Evolutionary conservation across 2,113 vertebrate species (phyloP).

Genomic region (Stegastes partitus): DNA sequence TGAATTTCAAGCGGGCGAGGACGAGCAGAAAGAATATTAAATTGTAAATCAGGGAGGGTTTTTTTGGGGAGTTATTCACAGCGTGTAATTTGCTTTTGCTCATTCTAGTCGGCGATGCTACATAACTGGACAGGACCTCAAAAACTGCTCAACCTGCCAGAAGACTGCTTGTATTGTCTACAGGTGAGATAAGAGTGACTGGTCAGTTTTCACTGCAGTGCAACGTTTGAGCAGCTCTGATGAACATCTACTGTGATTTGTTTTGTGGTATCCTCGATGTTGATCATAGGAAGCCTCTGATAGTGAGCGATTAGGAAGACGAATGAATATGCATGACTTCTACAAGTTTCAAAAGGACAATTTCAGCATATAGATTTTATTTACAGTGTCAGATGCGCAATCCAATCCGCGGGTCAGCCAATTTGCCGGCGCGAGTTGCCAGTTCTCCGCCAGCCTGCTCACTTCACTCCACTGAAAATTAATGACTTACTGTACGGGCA

Average conservation of each 20-base stretch:
- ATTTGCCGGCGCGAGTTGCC: constrained; percentile 39
- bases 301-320: constrained; percentile 1
- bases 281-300: background rate
- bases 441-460: constrained; percentile 13
- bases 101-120: constrained; percentile 63
- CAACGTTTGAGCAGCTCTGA: constrained; percentile 7
- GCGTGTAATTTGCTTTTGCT: constrained; percentile 19
- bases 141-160: constrained; percentile 83
- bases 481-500: constrained; percentile 57
- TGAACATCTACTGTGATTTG: background rate
- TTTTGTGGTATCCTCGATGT: constrained; percentile 5
- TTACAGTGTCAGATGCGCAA: constrained; percentile 16
- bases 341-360: background rate
- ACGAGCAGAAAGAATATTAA: constrained; percentile 14
- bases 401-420: constrained; percentile 15
- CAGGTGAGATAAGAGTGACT: constrained; percentile 75
- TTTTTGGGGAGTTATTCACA: background rate
- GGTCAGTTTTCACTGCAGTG: background rate
- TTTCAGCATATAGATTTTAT: constrained; percentile 17
- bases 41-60: constrained; percentile 3
- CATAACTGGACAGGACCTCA: constrained; percentile 82
- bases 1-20: constrained; percentile 19
- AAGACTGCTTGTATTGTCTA: constrained; percentile 85
- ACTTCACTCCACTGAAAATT: constrained; percentile 52
- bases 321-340: constrained; percentile 1